Evolutionary conservation across 2,113 vertebrate genomes (phyloP).

Genomic region (Tyto alba): DNA sequence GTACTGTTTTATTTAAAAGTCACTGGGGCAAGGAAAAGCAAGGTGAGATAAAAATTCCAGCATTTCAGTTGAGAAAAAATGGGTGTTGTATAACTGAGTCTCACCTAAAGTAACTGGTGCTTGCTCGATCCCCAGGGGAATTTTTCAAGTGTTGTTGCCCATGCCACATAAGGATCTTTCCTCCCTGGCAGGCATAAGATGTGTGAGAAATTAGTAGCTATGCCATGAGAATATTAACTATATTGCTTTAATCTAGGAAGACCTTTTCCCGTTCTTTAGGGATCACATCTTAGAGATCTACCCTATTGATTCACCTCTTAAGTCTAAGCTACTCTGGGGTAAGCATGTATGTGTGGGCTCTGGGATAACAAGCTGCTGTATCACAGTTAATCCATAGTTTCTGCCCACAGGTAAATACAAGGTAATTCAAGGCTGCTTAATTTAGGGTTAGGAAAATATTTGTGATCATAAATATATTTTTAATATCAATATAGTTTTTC

Average conservation of each 20-base stretch:
- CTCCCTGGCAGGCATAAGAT: background rate
- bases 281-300: background rate
- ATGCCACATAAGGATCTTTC: background rate
- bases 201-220: background rate
- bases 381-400: constrained; percentile 18
- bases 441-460: background rate
- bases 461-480: background rate
- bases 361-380: background rate
- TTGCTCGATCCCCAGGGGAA: background rate
- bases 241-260: background rate
- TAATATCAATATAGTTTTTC: background rate
- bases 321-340: background rate
- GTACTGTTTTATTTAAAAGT: background rate
- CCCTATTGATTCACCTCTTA: constrained; percentile 12
- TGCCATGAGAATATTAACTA: background rate
- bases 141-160: background rate
- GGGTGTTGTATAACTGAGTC: background rate
- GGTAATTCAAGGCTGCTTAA: background rate
- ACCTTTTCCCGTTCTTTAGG: background rate
- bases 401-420: background rate
- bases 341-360: background rate
- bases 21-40: background rate
- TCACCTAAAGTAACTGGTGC: background rate
- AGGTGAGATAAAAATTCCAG: background rate
- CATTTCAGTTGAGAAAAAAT: background rate